phyloP scores from a whole-genome alignment of 2,797 vertebrate species.

The Astyanax mexicanus region DNA sequence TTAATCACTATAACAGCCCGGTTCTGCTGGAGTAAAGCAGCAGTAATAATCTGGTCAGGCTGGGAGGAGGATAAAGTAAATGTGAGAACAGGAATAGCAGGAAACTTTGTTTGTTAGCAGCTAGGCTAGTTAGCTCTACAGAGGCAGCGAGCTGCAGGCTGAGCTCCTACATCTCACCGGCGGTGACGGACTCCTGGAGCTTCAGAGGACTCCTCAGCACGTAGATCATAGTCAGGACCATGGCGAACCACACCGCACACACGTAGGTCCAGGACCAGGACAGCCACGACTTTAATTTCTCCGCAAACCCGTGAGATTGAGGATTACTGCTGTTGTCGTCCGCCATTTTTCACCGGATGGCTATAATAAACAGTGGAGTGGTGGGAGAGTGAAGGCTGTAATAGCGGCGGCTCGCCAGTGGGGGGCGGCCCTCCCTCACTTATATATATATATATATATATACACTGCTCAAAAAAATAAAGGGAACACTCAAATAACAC shows the following conservation, averaged over 20 bases:
- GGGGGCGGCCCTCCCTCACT: conserved; percentile 16
- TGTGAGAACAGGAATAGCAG: background rate
- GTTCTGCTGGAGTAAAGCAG: background rate
- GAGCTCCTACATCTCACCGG: conserved; percentile 79
- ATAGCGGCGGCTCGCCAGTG: conserved; percentile 13
- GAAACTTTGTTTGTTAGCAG: conserved; percentile 18
- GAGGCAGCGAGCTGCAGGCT: background rate
- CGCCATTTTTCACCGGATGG: conserved; percentile 89
- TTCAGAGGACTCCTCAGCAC: conserved; percentile 91
- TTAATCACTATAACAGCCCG: background rate
- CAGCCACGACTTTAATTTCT: conserved; percentile 85
- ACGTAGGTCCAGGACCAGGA: conserved; percentile 88
- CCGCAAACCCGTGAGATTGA: conserved; percentile 82
- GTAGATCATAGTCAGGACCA: conserved; percentile 88
- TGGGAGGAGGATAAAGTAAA: background rate
- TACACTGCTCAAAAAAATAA: no score
- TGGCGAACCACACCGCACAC: conserved; percentile 85
- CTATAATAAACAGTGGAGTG: conserved; percentile 84
- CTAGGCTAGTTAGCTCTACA: background rate
- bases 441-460: no score
- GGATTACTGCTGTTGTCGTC: conserved; percentile 79
- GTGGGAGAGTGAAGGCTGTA: conserved; percentile 72
- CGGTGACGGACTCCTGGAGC: conserved; percentile 89
- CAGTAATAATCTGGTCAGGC: background rate
- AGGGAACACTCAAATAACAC: no score